Conservation (phyloP, 2,797 vertebrate genomes). For the Parauchenoglanis ngamensis region DNA sequence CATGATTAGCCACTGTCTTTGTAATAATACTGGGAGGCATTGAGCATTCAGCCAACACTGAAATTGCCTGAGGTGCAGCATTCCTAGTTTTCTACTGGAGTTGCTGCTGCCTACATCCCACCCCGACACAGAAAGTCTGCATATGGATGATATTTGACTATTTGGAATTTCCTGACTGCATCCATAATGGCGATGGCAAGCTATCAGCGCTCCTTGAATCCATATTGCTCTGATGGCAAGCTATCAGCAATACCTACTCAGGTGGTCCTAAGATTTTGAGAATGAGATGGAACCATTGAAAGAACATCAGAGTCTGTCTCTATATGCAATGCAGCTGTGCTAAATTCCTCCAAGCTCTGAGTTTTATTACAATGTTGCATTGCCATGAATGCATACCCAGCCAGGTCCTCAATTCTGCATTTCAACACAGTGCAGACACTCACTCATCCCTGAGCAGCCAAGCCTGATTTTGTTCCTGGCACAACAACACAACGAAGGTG, state of each 20-base stretch:
- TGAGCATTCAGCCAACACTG: constrained; percentile 2
- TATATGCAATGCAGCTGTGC: constrained; percentile 3
- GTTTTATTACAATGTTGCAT: not conserved
- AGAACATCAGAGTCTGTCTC: not conserved
- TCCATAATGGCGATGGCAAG: not conserved
- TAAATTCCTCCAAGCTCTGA: not conserved
- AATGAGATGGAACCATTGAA: not conserved
- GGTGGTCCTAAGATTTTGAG: not conserved
- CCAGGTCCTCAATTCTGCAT: not conserved
- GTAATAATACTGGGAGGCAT: not conserved
- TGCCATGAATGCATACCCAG: not conserved
- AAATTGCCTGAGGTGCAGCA: not conserved
- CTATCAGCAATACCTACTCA: not conserved
- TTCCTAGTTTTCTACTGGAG: not conserved
- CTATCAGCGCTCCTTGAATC: not conserved
- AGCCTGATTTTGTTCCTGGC: not conserved
- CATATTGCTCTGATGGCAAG: not conserved
- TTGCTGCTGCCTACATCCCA: constrained; percentile 5
- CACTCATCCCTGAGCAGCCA: not conserved
- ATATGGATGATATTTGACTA: not conserved
- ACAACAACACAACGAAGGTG: not conserved
- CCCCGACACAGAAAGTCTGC: not conserved
- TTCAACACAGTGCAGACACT: not conserved
- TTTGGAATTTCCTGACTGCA: not conserved
- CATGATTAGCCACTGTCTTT: not conserved